Percentiles rank a stretch among this genome's conserved stretches.
phyloP scores from a whole-genome alignment of 2,797 vertebrate species.

The Brachymystax lenok region DNA sequence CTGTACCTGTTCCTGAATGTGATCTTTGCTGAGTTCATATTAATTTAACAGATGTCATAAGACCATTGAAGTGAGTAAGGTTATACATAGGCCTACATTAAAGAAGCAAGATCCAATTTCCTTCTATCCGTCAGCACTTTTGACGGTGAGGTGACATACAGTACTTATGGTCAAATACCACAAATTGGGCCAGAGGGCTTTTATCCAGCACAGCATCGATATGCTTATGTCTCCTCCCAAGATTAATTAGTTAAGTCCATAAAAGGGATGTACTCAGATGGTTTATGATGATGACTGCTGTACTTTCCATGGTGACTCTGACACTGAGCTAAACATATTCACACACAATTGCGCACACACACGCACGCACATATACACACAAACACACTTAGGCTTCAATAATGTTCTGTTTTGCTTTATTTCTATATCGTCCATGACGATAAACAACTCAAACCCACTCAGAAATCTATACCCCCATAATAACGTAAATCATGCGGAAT shows the following conservation, averaged over 20 bases:
- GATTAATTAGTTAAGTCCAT: background rate
- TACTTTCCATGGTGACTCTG: background rate
- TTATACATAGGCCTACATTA: background rate
- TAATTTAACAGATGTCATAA: background rate
- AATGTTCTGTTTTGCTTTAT: background rate
- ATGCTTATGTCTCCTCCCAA: background rate
- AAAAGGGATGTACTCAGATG: background rate
- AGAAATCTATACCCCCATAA: background rate
- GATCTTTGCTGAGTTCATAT: constrained; percentile 2
- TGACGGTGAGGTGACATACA: no score
- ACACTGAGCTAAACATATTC: background rate
- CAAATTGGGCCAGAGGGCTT: background rate
- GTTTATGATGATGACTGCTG: background rate
- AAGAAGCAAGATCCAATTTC: no score
- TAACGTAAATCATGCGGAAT: background rate
- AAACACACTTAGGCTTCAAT: background rate
- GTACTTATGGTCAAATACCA: no score
- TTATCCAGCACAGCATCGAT: background rate
- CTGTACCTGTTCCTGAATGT: background rate
- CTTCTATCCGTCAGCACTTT: no score
- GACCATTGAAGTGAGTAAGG: background rate
- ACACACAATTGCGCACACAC: fast-evolving
- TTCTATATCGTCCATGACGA: background rate
- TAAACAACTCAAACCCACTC: background rate
- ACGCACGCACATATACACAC: no score